Conservation (phyloP, 1,140 invertebrate genomes). For the Radopholus similis region DNA sequence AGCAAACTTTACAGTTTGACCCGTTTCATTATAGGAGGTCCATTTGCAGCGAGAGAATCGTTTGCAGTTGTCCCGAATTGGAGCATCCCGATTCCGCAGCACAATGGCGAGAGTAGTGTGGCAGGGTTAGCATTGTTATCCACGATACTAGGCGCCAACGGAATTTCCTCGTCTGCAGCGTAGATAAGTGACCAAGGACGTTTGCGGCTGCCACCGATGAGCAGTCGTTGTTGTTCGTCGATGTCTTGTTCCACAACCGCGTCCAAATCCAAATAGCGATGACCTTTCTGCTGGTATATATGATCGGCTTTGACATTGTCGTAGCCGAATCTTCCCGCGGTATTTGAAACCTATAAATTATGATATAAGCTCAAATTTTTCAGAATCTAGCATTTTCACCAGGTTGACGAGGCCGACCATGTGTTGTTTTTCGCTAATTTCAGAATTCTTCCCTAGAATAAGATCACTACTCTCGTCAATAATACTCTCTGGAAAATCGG, state of each 20-base stretch:
- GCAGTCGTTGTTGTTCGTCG: no score
- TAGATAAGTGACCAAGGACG: neutral
- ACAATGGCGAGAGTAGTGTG: neutral
- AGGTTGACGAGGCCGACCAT: neutral
- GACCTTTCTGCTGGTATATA: no score
- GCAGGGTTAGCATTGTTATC: neutral
- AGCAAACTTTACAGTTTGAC: neutral
- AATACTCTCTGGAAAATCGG: neutral
- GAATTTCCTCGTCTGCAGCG: neutral
- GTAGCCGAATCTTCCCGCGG: no score
- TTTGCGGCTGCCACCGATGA: neutral
- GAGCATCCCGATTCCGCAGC: constrained; percentile 2
- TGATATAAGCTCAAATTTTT: neutral
- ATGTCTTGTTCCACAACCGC: no score
- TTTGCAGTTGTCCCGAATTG: no score
- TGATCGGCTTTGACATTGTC: no score
- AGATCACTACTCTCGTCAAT: neutral
- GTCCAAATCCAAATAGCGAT: no score
- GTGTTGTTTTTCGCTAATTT: neutral
- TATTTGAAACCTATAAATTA: no score
- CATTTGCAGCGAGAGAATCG: no score
- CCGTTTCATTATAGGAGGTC: neutral
- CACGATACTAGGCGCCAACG: neutral
- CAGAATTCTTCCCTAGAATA: neutral
- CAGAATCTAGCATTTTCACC: no score